These are phyloP conservation scores for Calonectris borealis DNA, from an alignment of 2,113 vertebrate species.

Conservation along the genomic window DNA sequence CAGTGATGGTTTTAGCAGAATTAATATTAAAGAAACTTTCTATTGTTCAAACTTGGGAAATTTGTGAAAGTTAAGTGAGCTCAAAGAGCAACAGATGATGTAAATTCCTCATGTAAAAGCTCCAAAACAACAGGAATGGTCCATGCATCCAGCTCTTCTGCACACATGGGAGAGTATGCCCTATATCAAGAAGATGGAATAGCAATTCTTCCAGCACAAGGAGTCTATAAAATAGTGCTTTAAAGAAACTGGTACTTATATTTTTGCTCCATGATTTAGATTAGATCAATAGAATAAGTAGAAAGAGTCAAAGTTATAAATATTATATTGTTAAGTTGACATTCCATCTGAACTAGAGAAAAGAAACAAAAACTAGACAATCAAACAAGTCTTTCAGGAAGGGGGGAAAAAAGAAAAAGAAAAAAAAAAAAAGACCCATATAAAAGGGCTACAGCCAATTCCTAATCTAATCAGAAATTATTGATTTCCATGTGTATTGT, in stretches of 20 bases:
- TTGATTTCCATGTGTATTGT: not conserved
- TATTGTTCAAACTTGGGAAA: not conserved
- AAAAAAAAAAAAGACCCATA: not conserved
- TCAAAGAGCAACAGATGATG: not conserved
- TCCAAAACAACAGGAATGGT: not conserved
- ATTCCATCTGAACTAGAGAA: not conserved
- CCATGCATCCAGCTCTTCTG: not conserved
- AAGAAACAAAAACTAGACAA: not conserved
- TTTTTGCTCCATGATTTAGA: not conserved
- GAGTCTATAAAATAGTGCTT: not conserved
- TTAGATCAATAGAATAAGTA: not conserved
- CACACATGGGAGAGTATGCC: not conserved
- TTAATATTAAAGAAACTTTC: not conserved
- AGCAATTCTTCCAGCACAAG: not conserved
- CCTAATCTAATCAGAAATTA: not conserved
- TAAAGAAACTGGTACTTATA: not conserved
- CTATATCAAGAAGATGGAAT: not conserved
- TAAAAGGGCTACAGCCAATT: not conserved
- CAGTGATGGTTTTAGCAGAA: not conserved
- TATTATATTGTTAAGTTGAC: not conserved
- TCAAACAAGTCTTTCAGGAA: not conserved
- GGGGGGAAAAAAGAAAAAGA: not conserved
- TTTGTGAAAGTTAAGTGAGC: not conserved
- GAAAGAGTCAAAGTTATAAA: not conserved
- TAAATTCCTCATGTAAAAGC: not conserved